Evolutionary conservation across 2,797 vertebrate species (phyloP).

Genomic region (Ptychadena robeensis): DNA sequence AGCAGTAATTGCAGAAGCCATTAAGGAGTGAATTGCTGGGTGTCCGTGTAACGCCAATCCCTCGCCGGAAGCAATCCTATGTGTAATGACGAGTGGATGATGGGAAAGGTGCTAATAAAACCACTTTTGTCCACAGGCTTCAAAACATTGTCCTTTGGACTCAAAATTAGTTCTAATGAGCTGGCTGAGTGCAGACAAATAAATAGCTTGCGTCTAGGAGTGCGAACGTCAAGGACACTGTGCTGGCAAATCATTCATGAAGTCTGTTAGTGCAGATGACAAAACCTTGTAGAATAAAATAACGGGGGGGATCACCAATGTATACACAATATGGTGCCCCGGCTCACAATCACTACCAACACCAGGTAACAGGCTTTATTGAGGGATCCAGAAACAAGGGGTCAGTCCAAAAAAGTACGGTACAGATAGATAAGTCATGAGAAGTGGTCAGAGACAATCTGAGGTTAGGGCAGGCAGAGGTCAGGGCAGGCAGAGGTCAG

Average conservation of each 20-base stretch:
- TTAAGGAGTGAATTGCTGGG: conserved; percentile 6
- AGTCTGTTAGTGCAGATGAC: neutral
- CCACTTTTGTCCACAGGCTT: conserved; percentile 11
- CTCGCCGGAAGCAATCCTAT: conserved; percentile 26
- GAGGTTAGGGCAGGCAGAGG: too few relatives aligned
- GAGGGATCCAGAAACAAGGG: too few relatives aligned
- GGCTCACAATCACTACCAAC: too few relatives aligned
- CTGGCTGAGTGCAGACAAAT: neutral
- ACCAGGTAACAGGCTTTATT: too few relatives aligned
- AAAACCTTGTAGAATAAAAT: neutral
- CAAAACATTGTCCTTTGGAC: conserved; percentile 16
- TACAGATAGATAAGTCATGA: too few relatives aligned
- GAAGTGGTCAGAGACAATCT: too few relatives aligned
- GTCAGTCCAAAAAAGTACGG: too few relatives aligned
- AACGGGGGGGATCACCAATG: too few relatives aligned
- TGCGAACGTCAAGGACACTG: neutral
- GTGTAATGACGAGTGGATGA: conserved; percentile 29
- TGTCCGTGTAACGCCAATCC: conserved; percentile 16
- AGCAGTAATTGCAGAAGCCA: neutral
- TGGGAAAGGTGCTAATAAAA: conserved; percentile 33
- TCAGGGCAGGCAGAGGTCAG: too few relatives aligned
- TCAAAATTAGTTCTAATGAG: conserved; percentile 1
- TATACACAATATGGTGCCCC: too few relatives aligned
- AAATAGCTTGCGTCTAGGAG: neutral
- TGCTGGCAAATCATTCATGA: neutral